phyloP scores from a whole-genome alignment of 1,140 invertebrate genomes.

The Anastrepha obliqua region DNA sequence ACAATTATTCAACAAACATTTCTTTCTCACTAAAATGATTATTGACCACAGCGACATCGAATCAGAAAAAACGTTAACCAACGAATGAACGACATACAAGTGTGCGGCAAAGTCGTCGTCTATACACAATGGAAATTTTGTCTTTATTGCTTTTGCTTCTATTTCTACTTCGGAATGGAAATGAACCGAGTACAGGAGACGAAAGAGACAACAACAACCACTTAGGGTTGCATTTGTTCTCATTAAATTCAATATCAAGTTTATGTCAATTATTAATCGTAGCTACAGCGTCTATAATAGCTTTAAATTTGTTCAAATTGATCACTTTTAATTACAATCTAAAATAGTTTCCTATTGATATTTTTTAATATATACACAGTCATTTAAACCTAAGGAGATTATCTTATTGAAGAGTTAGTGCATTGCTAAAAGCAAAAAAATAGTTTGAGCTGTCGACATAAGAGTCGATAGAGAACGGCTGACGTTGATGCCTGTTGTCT shows the following conservation, averaged over 20 bases:
- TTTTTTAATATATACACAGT: no score
- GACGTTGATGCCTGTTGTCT: background rate
- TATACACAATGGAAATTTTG: slow-evolving; percentile 74
- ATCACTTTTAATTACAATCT: no score
- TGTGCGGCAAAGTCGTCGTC: slow-evolving; percentile 60
- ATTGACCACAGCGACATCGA: slow-evolving; percentile 24
- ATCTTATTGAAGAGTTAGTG: no score
- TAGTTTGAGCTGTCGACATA: background rate
- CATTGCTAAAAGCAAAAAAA: no score
- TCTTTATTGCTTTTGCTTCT: slow-evolving; percentile 70
- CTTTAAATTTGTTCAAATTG: no score
- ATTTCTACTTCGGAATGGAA: slow-evolving; percentile 51
- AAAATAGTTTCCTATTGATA: no score
- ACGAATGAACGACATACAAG: slow-evolving; percentile 54
- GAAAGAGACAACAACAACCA: slow-evolving; percentile 14
- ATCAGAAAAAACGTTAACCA: slow-evolving; percentile 55
- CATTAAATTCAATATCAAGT: background rate
- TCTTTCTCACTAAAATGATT: slow-evolving; percentile 44
- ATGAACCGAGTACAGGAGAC: slow-evolving; percentile 43
- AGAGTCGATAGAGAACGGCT: background rate
- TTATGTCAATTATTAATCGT: background rate
- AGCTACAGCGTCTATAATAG: no score
- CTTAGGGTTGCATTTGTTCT: slow-evolving; percentile 34
- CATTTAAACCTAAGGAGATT: no score
- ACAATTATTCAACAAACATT: slow-evolving; percentile 48